phyloP scores from a whole-genome alignment of 2,113 vertebrate species.

The Gymnobelideus leadbeateri region DNA sequence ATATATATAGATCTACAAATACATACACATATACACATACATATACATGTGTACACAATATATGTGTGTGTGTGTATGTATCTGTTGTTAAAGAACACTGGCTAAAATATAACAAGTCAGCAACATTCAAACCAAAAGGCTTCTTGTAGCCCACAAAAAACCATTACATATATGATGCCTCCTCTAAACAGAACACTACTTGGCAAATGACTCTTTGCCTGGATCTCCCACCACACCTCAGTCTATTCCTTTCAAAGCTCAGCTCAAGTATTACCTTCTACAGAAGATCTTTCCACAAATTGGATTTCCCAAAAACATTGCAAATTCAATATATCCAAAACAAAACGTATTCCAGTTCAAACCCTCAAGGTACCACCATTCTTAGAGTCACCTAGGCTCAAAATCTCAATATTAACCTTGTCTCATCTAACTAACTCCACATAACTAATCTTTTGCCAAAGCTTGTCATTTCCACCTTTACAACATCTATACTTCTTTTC shows the following conservation, averaged over 20 bases:
- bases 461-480: neutral
- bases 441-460: neutral
- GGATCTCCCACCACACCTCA: neutral
- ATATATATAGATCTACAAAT: neutral
- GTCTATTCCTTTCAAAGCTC: neutral
- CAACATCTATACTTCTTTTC: neutral
- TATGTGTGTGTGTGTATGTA: neutral
- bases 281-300: neutral
- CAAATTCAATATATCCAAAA: conserved; percentile 14
- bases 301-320: conserved; percentile 11
- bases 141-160: neutral
- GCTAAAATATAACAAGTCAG: neutral
- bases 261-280: neutral
- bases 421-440: neutral
- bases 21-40: neutral
- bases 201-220: neutral
- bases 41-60: no score
- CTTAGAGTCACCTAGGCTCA: neutral
- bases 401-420: neutral
- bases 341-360: neutral
- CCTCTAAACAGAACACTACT: neutral
- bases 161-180: neutral
- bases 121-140: neutral
- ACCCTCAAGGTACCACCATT: neutral
- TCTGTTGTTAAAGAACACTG: neutral